These are phyloP conservation scores for Ranitomeya variabilis DNA, from an alignment of 2,113 vertebrate genomes.

Conservation along the genomic window DNA sequence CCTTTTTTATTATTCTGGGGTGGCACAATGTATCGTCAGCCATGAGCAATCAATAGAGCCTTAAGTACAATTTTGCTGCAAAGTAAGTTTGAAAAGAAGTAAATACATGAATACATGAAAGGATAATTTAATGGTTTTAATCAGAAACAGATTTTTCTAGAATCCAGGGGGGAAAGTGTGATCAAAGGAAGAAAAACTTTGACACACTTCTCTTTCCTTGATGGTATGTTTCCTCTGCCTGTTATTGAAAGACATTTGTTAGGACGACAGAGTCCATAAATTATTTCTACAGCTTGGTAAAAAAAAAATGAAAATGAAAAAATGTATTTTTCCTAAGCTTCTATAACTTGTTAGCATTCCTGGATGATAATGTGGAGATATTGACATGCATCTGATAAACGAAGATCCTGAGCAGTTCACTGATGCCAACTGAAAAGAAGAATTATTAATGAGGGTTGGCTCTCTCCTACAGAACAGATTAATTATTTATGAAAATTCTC, in stretches of 20 bases:
- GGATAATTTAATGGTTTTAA: slow-evolving; percentile 75
- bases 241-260: slow-evolving; percentile 71
- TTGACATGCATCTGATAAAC: slow-evolving; percentile 77
- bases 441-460: slow-evolving; percentile 85
- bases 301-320: slow-evolving; percentile 73
- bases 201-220: slow-evolving; percentile 68
- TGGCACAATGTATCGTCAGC: slow-evolving; percentile 17
- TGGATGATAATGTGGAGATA: slow-evolving; percentile 75
- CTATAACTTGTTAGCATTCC: slow-evolving; percentile 73
- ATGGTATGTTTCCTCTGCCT: slow-evolving; percentile 48
- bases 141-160: slow-evolving; percentile 75
- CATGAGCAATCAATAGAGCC: slow-evolving; percentile 35
- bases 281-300: slow-evolving; percentile 65
- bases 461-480: slow-evolving; percentile 82
- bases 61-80: slow-evolving; percentile 30
- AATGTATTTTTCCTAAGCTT: slow-evolving; percentile 59
- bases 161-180: slow-evolving; percentile 71
- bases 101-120: slow-evolving; percentile 68
- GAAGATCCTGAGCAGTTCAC: slow-evolving; percentile 77
- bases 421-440: slow-evolving; percentile 82
- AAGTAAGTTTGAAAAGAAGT: slow-evolving; percentile 64
- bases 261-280: slow-evolving; percentile 60
- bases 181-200: slow-evolving; percentile 72
- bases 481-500: slow-evolving; percentile 86
- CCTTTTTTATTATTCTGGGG: neutral